Evolutionary conservation across 2,797 vertebrate species (phyloP), one percentile per base, ranked within the genome.

Genomic region (Squalus acanthias): DNA sequence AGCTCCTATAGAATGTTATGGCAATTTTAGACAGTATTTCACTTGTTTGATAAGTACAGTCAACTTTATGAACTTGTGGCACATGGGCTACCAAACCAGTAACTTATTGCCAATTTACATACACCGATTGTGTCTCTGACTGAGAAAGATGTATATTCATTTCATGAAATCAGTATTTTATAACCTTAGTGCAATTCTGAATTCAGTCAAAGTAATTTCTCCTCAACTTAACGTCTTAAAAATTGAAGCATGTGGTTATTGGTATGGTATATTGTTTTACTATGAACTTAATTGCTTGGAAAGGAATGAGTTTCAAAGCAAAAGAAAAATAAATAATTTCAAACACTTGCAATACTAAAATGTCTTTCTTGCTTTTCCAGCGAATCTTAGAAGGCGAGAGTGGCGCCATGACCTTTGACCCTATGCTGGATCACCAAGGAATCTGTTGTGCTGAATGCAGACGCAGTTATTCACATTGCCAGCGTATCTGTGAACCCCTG

Each of bases 371-470:
- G 88, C 0, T 91, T 17, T 97, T 97, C 96, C 98, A 99, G 98
- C 98, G 98, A 96, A 97, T 97, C 76, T 96, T 97, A 96, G 98
- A 98, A 97, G 96, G 97, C 94, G 98, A 98, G 9, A 98, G 98
- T 96, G 97, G 98, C 60, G 96, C 97, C 96, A 97, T 99, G 98
- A 98, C 98, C 96, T 99, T 99, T 96, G 99, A 99, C 98, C 98
- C 98, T 96, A 98, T 99, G 98, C 97, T 99, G 97, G 99, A 99
- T 97, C 99, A 99, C 96, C 98, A 98, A 87, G 99, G 99, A 0
- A 98, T 99, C 97, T 99, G 99, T 98, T 99, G 99, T 96, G 97
- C 98, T 0, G 99, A 99, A 96, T 99, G 99, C 96, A 98, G 98
- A 46, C 98, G 99, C 95, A 98, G 99, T 96, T 98, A 99, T 97